Evolutionary conservation across 2,888 invertebrate species (phyloP).

Genomic region (Andricus quercusramuli): DNA sequence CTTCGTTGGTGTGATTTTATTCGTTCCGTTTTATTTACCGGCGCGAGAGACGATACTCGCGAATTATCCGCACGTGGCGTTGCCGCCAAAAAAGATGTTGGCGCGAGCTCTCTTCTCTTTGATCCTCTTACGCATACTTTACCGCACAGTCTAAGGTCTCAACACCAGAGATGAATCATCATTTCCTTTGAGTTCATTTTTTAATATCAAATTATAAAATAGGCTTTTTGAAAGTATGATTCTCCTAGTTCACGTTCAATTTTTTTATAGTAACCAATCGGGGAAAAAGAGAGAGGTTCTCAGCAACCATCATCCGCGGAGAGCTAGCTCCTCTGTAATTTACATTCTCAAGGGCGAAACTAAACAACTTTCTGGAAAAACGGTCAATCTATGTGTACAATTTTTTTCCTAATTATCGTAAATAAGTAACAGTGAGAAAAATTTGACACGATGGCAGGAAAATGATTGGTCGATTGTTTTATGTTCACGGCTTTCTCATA

Average conservation of each 20-base stretch:
- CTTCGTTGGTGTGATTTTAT: conserved; percentile 31
- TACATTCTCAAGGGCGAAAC: not conserved
- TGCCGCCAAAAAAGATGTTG: conserved; percentile 13
- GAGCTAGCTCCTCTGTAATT: not conserved
- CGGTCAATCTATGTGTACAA: not conserved
- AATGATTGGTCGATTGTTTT: conserved; percentile 54
- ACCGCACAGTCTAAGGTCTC: not conserved
- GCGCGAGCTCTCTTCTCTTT: not conserved
- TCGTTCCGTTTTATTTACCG: conserved; percentile 37
- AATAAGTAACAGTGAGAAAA: conserved; percentile 23
- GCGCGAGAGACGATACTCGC: conserved; percentile 19
- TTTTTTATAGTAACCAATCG: not conserved
- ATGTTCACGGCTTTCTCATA: not conserved
- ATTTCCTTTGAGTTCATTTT: not conserved
- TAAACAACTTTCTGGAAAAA: conserved; percentile 1
- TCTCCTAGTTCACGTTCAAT: not conserved
- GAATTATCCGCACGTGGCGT: conserved; percentile 10
- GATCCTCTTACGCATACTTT: conserved; percentile 11
- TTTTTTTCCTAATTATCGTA: not conserved
- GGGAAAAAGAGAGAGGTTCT: not conserved
- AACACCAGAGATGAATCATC: not conserved
- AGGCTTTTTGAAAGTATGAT: not conserved
- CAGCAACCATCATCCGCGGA: not conserved
- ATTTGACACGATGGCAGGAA: not conserved
- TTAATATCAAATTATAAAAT: not conserved